Conservation (phyloP, 2,113 vertebrate genomes). For the Hippocampus mohnikei region DNA sequence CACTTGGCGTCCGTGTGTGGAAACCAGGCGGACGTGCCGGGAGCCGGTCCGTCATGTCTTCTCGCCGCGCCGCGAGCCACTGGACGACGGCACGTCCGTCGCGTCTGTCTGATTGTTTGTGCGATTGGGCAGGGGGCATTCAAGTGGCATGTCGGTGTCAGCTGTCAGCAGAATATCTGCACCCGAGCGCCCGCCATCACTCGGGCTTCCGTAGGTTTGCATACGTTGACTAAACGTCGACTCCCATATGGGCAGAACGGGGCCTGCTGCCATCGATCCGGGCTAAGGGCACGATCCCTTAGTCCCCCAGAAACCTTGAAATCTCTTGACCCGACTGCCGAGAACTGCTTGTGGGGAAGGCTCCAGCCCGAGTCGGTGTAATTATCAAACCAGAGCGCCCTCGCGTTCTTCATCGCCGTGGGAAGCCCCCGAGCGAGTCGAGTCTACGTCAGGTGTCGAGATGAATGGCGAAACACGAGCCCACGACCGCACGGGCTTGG, state of each 20-base stretch:
- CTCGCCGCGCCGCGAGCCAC: slow-evolving; percentile 30
- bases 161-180: slow-evolving; percentile 22
- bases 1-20: slow-evolving; percentile 21
- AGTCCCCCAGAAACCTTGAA: not conserved
- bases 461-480: not conserved
- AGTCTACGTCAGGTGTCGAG: not conserved
- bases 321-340: not conserved
- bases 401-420: not conserved
- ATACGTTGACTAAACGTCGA: slow-evolving; percentile 3
- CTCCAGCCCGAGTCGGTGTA: not conserved
- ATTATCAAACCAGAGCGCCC: not conserved
- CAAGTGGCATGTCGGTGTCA: slow-evolving; percentile 26
- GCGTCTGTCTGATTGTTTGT: slow-evolving; percentile 6
- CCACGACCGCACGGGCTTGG: not conserved
- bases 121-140: too few relatives aligned
- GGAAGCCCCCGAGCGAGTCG: not conserved
- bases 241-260: not conserved
- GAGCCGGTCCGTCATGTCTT: slow-evolving; percentile 34
- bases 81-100: slow-evolving; percentile 13
- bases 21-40: slow-evolving; percentile 20
- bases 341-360: not conserved
- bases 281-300: not conserved
- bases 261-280: not conserved
- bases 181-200: slow-evolving; percentile 16
- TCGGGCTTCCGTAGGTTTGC: slow-evolving; percentile 9